A percentile compares a stretch with the other conserved stretches of the same genome.
phyloP scores from a whole-genome alignment of 92 coral and sea anemone genomes.

The Siderastrea radians region DNA sequence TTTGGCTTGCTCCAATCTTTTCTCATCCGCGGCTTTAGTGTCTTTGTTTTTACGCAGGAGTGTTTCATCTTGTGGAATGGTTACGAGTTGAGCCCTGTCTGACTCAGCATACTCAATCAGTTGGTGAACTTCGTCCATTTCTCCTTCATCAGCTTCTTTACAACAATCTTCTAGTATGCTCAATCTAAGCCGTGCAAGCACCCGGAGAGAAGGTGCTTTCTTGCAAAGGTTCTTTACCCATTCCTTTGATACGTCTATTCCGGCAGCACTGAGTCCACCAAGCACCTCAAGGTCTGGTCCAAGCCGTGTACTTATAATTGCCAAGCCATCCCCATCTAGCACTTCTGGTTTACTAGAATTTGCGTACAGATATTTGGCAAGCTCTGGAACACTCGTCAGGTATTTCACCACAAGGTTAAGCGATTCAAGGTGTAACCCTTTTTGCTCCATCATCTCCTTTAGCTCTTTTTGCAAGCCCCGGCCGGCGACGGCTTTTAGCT shows the following conservation, averaged over 20 bases:
- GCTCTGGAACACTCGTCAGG: constrained; percentile 30
- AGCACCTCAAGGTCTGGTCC: constrained; percentile 55
- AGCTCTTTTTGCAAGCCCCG: constrained; percentile 34
- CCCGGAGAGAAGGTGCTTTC: constrained; percentile 34
- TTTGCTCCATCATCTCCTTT: constrained; percentile 30
- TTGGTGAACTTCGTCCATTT: constrained; percentile 29
- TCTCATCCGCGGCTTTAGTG: constrained; percentile 16
- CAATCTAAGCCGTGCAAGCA: constrained; percentile 37
- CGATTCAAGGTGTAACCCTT: constrained; percentile 46
- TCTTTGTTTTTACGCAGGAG: background rate
- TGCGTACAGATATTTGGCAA: constrained; percentile 30
- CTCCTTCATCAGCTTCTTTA: constrained; percentile 41
- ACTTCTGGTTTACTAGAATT: background rate
- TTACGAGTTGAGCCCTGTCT: background rate
- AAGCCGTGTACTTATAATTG: constrained; percentile 22
- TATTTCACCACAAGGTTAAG: constrained; percentile 46
- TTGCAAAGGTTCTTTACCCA: constrained; percentile 46
- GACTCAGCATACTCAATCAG: constrained; percentile 35
- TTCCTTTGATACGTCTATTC: constrained; percentile 36
- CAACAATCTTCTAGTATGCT: constrained; percentile 6
- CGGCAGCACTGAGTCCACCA: constrained; percentile 32
- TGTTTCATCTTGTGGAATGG: constrained; percentile 17
- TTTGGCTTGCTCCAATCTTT: constrained; percentile 45
- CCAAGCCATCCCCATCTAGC: constrained; percentile 17
- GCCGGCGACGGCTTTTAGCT: background rate